phyloP scores from a whole-genome alignment of 2,113 vertebrate genomes.

The Rhegmatorhina hoffmannsi region DNA sequence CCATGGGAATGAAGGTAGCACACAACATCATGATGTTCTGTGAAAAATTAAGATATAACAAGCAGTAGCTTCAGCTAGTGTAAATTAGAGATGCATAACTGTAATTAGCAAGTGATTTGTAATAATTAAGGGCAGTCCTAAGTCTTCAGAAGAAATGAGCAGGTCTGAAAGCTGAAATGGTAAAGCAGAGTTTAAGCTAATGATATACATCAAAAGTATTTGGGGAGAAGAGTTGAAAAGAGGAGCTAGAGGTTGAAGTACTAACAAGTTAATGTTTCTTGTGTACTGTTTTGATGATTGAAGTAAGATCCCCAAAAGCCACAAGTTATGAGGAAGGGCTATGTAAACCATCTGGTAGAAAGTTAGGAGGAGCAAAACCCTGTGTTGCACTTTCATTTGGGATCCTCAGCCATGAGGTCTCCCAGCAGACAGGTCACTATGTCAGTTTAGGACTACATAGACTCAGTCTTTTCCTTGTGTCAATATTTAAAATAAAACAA shows the following conservation, averaged over 20 bases:
- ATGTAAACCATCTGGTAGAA: background rate
- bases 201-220: background rate
- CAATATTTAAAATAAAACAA: background rate
- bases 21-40: background rate
- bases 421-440: background rate
- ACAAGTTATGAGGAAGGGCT: background rate
- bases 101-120: background rate
- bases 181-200: background rate
- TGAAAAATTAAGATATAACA: background rate
- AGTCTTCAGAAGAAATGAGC: background rate
- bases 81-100: background rate
- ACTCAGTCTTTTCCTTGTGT: background rate
- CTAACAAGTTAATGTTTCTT: background rate
- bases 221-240: background rate
- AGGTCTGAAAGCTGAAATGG: background rate
- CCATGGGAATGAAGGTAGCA: background rate
- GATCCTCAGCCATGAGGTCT: background rate
- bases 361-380: background rate
- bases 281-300: background rate
- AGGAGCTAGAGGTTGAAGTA: background rate
- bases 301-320: background rate
- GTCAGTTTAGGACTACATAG: fast-evolving
- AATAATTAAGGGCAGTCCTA: background rate
- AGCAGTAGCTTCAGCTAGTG: background rate
- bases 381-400: background rate